Conservation (phyloP, 2,113 vertebrate species). For the Platysteira castanea region DNA sequence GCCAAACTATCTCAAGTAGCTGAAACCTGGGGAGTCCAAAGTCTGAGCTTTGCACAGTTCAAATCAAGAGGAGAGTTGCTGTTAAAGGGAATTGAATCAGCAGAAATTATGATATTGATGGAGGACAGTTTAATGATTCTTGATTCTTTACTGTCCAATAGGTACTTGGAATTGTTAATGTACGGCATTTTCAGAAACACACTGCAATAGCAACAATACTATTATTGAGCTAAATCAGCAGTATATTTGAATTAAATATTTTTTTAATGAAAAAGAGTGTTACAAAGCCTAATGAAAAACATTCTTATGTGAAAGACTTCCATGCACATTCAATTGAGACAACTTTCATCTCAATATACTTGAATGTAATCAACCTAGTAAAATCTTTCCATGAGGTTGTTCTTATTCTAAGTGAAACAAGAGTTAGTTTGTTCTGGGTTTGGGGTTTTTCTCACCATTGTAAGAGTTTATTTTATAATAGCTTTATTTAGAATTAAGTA, state of each 20-base stretch:
- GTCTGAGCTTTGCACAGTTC: constrained; percentile 71
- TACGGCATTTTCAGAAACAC: background rate
- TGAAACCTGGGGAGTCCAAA: constrained; percentile 72
- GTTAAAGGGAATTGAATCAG: constrained; percentile 71
- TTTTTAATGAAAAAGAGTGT: background rate
- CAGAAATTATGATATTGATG: constrained; percentile 74
- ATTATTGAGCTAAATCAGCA: background rate
- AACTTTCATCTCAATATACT: background rate
- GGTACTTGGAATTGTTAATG: constrained; percentile 54
- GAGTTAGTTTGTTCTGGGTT: background rate
- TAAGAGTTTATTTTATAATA: background rate
- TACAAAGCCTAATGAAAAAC: background rate
- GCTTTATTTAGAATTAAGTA: background rate
- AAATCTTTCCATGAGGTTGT: background rate
- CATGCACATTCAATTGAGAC: background rate
- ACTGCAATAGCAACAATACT: background rate
- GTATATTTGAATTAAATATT: background rate
- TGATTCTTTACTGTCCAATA: constrained; percentile 76
- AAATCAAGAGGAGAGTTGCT: constrained; percentile 77
- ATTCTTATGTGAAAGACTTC: background rate
- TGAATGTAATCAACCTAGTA: background rate
- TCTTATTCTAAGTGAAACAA: background rate
- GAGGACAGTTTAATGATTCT: constrained; percentile 80
- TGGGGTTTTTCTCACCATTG: accelerated
- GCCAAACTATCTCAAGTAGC: constrained; percentile 70